Percentiles rank a stretch among this genome's conserved stretches.
Conservation (phyloP, 1,140 invertebrate species). For the Achroia grisella region DNA sequence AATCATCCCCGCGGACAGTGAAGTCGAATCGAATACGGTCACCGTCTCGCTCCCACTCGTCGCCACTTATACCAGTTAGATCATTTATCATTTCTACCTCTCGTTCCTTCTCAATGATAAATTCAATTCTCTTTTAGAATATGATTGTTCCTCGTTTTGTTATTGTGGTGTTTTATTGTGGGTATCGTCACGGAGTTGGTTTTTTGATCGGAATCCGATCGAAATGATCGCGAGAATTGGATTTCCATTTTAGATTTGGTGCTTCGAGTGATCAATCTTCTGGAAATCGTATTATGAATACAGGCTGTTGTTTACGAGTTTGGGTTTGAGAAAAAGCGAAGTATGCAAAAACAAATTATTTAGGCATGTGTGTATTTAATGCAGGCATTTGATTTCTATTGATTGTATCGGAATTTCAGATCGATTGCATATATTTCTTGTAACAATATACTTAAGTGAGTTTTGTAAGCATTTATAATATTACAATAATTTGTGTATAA, state of each 20-base stretch:
- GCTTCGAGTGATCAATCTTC: slow-evolving; percentile 53
- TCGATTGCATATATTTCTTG: background rate
- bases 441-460: background rate
- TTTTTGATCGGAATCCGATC: slow-evolving; percentile 69
- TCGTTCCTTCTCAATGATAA: slow-evolving; percentile 68
- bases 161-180: slow-evolving; percentile 66
- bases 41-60: slow-evolving; percentile 51
- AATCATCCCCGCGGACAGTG: slow-evolving; percentile 60
- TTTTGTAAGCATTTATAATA: too few species aligned
- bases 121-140: slow-evolving; percentile 72
- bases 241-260: slow-evolving; percentile 66
- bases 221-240: slow-evolving; percentile 69
- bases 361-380: too few species aligned
- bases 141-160: slow-evolving; percentile 71
- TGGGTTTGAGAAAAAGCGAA: slow-evolving; percentile 7
- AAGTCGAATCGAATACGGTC: slow-evolving; percentile 40
- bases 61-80: slow-evolving; percentile 26
- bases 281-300: slow-evolving; percentile 14
- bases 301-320: slow-evolving; percentile 19
- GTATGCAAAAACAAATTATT: background rate
- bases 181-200: slow-evolving; percentile 61
- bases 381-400: too few species aligned
- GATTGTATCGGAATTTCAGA: slow-evolving; percentile 3
- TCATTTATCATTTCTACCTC: slow-evolving; percentile 70
- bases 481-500: too few species aligned